Percentiles rank a stretch among this genome's conserved stretches.
Conservation (phyloP, 2,888 invertebrate species). For the Drosophila subquinaria region DNA sequence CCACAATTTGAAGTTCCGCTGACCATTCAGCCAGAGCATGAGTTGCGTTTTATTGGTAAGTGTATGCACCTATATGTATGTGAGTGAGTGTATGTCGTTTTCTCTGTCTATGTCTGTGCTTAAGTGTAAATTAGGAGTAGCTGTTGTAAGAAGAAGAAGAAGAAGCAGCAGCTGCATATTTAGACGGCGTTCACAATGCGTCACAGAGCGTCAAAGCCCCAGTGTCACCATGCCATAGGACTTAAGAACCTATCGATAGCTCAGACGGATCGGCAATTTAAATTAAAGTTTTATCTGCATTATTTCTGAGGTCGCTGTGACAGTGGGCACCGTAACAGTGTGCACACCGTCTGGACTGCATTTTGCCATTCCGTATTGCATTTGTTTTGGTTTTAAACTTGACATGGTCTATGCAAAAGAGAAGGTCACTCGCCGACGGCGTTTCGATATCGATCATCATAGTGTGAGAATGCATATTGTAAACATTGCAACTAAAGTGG, state of each 20-base stretch:
- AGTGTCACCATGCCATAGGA: too few species aligned
- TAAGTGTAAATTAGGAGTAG: conserved; percentile 29
- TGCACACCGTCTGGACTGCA: conserved; percentile 3
- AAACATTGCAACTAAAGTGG: conserved; percentile 43
- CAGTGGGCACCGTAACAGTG: too few species aligned
- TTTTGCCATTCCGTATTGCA: conserved; percentile 3
- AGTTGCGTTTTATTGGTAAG: conserved; percentile 96
- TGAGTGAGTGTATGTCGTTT: conserved; percentile 7
- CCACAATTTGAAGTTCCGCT: conserved; percentile 89
- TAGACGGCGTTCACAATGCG: not conserved
- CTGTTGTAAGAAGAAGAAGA: conserved; percentile 5
- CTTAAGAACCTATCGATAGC: too few species aligned
- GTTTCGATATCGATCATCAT: not conserved
- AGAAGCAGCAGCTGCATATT: conserved; percentile 12
- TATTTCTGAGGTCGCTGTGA: too few species aligned
- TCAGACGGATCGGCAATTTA: too few species aligned
- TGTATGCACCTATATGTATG: conserved; percentile 46
- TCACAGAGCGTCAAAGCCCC: too few species aligned
- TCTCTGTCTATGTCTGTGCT: not conserved
- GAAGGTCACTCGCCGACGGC: not conserved
- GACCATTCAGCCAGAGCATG: conserved; percentile 94
- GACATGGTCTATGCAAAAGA: conserved; percentile 3
- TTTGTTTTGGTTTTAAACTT: conserved; percentile 50
- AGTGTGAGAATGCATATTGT: conserved; percentile 47
- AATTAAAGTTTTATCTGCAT: too few species aligned